phyloP scores from a whole-genome alignment of 2,113 vertebrate genomes.

The Pseudonaja textilis region DNA sequence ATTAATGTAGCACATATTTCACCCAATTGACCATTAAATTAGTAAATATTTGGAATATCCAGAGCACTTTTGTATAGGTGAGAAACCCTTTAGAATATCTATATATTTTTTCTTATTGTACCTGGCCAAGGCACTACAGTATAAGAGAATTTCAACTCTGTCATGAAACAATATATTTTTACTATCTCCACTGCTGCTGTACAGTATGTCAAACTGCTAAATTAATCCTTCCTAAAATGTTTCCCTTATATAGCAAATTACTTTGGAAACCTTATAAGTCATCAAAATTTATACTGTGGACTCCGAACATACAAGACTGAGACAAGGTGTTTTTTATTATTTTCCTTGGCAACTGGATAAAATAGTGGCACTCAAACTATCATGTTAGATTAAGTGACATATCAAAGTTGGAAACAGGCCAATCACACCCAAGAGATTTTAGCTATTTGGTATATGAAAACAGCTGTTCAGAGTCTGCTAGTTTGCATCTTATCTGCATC shows the following conservation, averaged over 20 bases:
- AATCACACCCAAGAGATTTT: constrained; percentile 11
- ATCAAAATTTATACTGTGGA: background rate
- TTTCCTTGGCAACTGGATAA: constrained; percentile 11
- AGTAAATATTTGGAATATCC: background rate
- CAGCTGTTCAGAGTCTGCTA: background rate
- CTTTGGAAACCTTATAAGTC: background rate
- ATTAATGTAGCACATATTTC: background rate
- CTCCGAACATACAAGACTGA: background rate
- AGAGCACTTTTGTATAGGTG: background rate
- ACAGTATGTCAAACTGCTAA: background rate
- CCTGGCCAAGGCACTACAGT: background rate
- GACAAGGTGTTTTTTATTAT: constrained; percentile 18
- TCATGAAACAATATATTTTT: background rate
- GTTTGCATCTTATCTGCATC: background rate
- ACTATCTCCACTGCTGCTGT: background rate
- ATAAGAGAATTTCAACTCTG: constrained; percentile 6
- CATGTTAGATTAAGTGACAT: background rate
- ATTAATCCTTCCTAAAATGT: background rate
- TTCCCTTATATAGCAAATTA: background rate
- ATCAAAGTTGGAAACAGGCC: background rate
- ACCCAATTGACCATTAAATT: background rate
- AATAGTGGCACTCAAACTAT: background rate
- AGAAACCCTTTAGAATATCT: background rate
- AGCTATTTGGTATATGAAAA: constrained; percentile 14
- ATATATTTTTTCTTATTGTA: background rate